phyloP scores from a whole-genome alignment of 2,888 invertebrate genomes.

The Itoplectis maculator region DNA sequence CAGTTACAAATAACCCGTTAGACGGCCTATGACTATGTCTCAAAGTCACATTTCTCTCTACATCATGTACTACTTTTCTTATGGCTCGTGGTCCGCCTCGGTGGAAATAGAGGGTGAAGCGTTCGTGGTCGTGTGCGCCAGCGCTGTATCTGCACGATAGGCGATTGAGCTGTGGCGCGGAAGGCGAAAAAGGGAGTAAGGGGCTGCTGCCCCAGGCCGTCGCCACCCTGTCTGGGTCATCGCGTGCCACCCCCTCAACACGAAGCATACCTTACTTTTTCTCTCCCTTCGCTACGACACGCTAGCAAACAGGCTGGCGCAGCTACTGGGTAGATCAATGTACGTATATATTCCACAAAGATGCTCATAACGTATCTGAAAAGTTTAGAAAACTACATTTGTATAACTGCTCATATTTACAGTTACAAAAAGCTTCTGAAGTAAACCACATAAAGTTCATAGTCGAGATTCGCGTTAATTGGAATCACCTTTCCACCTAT shows the following conservation, averaged over 20 bases:
- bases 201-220: slow-evolving; percentile 66
- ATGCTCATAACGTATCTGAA: too few species aligned
- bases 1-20: not conserved
- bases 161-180: not conserved
- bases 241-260: slow-evolving; percentile 76
- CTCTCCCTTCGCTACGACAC: slow-evolving; percentile 42
- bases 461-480: not conserved
- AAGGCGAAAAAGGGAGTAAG: slow-evolving; percentile 53
- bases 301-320: slow-evolving; percentile 31
- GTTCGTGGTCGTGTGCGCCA: slow-evolving; percentile 40
- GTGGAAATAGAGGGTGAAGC: slow-evolving; percentile 37
- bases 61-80: not conserved
- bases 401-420: too few species aligned
- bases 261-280: slow-evolving; percentile 59
- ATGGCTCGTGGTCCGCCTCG: not conserved
- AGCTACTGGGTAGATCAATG: too few species aligned
- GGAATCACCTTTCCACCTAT: not conserved
- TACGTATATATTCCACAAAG: too few species aligned
- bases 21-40: not conserved
- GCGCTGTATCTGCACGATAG: slow-evolving; percentile 20
- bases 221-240: slow-evolving; percentile 82
- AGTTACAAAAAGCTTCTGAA: too few species aligned
- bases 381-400: too few species aligned
- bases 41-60: not conserved
- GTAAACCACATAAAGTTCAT: too few species aligned